These are phyloP conservation scores for Psilopogon haemacephalus DNA, from an alignment of 2,113 vertebrate genomes.

Conservation along the genomic window DNA sequence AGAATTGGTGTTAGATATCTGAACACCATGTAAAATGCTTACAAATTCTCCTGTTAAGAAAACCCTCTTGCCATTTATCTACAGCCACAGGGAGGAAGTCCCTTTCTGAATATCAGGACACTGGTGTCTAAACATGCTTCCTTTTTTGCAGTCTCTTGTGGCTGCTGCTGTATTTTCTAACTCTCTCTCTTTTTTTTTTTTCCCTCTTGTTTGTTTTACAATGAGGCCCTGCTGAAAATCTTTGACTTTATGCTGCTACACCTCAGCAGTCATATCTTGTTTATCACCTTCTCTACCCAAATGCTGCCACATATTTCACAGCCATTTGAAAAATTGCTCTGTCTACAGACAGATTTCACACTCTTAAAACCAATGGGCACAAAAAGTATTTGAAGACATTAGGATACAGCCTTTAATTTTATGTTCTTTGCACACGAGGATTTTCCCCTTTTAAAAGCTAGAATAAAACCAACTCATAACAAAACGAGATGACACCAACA, in stretches of 20 bases:
- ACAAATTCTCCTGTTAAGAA: not conserved
- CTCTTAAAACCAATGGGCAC: not conserved
- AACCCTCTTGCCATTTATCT: not conserved
- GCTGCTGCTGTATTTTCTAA: not conserved
- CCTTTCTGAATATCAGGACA: not conserved
- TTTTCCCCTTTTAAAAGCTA: not conserved
- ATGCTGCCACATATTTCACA: not conserved
- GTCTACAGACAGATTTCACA: not conserved
- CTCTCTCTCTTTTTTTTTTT: not conserved
- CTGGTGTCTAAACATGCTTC: not conserved
- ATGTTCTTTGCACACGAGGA: not conserved
- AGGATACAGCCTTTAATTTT: not conserved
- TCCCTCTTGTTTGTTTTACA: not conserved
- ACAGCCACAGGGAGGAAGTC: not conserved
- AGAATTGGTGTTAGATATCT: not conserved
- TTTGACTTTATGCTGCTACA: not conserved
- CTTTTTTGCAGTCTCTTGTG: not conserved
- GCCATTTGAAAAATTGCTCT: not conserved
- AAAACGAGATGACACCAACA: not conserved
- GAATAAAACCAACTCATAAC: not conserved
- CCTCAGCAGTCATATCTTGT: not conserved
- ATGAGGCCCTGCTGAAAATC: not conserved
- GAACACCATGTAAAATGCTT: not conserved
- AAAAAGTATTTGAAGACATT: not conserved
- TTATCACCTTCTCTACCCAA: not conserved